Conservation (phyloP, 2,888 invertebrate species). For the Suillia variegata region DNA sequence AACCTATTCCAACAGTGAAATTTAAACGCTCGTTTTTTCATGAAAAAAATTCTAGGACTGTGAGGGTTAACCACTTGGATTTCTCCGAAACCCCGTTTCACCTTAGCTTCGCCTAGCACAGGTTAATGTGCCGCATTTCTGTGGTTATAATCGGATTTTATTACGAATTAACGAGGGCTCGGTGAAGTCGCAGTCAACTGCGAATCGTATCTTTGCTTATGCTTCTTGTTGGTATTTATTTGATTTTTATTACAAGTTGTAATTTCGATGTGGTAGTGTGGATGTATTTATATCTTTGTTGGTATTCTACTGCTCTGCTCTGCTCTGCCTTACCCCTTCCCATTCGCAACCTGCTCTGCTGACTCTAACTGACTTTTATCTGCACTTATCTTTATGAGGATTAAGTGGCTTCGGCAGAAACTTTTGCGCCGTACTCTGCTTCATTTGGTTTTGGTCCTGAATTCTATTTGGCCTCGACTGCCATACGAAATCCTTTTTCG, state of each 20-base stretch:
- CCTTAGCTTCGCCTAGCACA: not conserved
- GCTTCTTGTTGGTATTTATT: not conserved
- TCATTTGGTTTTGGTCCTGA: not conserved
- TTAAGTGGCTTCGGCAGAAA: not conserved
- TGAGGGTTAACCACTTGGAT: not conserved
- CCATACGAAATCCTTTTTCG: too few species aligned
- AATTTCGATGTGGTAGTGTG: not conserved
- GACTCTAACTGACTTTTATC: too few species aligned
- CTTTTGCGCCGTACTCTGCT: not conserved
- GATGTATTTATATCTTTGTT: too few species aligned
- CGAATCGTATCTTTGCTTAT: not conserved
- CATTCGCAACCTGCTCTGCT: too few species aligned
- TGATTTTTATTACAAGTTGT: not conserved
- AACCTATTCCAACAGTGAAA: too few species aligned
- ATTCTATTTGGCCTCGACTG: not conserved
- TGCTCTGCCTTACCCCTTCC: not conserved
- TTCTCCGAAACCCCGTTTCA: not conserved
- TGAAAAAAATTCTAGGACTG: too few species aligned
- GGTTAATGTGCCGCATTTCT: slow-evolving; percentile 42
- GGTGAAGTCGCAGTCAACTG: too few species aligned
- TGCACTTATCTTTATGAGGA: not conserved
- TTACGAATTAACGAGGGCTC: slow-evolving; percentile 54
- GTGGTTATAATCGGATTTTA: slow-evolving; percentile 58
- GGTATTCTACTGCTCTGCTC: not conserved
- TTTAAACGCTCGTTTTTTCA: too few species aligned